Base-by-base conservation (phyloP, 2,797 vertebrate genomes). In the Coranthus polyacanthus region DNA sequence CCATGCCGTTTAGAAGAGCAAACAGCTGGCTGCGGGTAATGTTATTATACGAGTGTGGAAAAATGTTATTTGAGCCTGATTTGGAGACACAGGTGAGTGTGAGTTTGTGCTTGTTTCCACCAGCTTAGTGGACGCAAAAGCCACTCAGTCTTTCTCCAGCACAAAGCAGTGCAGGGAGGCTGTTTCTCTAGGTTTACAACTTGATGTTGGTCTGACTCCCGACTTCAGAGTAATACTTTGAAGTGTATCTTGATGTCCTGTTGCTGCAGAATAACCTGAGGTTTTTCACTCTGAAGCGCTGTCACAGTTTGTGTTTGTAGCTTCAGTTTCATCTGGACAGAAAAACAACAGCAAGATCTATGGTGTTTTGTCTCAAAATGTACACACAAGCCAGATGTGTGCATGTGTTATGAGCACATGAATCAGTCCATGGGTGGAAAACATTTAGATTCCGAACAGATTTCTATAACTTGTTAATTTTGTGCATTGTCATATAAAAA, bases 141-240 rank as follows among this genome's bases (percentile, higher is more conserved):
- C 4, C 11, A 13, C 41, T 13, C 32, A 51, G 15, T 22, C 12
- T 18, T 13, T 22, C 16, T 29, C 16, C 13, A 3, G 17, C 24
- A 43, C 54, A 15, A 45, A 44, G 18, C 37, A 24, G 52, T 13
- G 51, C 36, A 18, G 59, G 37, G 70, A 60, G 36, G 51, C 54
- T 60, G 50, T 13, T 60, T 15, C 32, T 43, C 44, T 53, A 12
- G 59, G 57, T 56, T 53, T 56, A 24, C 32, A 10, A n/a, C 37
- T 38, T 54, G 29, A 32, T n/a, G n/a, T n/a, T n/a, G n/a, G n/a
- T n/a, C n/a, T n/a, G n/a, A n/a, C n/a, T n/a, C n/a, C n/a, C n/a
- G n/a, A n/a, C n/a, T n/a, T n/a, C n/a, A 6, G n/a, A 12, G 5
- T 12, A 16, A 22, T 34, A 7, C 20, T 3, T 1, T 45, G 45